Evolutionary conservation across 2,113 vertebrate genomes (phyloP).

Genomic region (Corythornis madagascariensis): DNA sequence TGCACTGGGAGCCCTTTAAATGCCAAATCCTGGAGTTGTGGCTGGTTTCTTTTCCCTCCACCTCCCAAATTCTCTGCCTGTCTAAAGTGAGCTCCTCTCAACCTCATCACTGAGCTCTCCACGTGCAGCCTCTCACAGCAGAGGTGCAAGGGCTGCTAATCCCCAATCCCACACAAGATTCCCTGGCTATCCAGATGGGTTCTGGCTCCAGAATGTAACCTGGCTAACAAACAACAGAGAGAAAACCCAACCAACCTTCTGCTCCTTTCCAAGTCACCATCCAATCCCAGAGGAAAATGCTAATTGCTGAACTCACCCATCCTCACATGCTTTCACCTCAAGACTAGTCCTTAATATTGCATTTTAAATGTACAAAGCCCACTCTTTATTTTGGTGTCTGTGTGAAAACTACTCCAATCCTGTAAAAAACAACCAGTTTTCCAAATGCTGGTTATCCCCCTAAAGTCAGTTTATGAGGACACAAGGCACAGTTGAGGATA

Average conservation of each 20-base stretch:
- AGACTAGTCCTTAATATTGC: neutral
- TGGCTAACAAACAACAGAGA: neutral
- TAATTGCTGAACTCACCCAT: neutral
- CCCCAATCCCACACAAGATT: neutral
- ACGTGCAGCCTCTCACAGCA: neutral
- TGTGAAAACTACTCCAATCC: fast-evolving
- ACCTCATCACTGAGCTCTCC: neutral
- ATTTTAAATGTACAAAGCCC: neutral
- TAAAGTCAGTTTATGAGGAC: neutral
- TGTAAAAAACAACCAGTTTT: neutral
- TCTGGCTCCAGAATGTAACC: neutral
- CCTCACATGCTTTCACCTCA: neutral
- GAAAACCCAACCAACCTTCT: neutral
- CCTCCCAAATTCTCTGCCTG: neutral
- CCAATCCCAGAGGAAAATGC: neutral
- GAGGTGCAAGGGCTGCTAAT: neutral
- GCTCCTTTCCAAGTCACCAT: neutral
- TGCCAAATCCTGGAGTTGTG: neutral
- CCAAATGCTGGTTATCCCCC: neutral
- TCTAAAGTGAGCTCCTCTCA: neutral
- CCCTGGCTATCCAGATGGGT: neutral
- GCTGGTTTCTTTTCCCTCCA: too few species aligned
- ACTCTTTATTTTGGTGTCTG: neutral
- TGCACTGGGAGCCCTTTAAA: neutral
- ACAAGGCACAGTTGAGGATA: neutral